Percentiles rank a stretch among this genome's conserved stretches.
phyloP scores from a whole-genome alignment of 2,888 invertebrate genomes.

The Leptopterna dolabrata region DNA sequence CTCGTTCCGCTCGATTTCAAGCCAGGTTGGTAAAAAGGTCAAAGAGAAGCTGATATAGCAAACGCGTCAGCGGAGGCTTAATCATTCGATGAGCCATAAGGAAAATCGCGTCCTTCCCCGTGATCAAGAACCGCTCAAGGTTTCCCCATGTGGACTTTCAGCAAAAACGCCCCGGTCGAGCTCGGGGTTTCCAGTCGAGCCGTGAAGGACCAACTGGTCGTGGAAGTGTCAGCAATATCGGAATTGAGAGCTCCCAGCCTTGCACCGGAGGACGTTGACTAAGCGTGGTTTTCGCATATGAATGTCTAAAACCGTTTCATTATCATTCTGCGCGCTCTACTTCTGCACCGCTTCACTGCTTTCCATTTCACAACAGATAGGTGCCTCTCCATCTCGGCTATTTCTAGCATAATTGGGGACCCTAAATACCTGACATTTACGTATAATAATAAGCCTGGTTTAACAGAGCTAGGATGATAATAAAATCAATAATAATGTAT shows the following conservation, averaged over 20 bases:
- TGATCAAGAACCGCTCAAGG: constrained; percentile 8
- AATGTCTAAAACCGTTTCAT: background rate
- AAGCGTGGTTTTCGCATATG: background rate
- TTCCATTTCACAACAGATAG: background rate
- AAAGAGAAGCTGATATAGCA: background rate
- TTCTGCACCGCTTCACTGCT: background rate
- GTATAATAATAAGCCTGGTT: background rate
- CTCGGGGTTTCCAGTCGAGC: background rate
- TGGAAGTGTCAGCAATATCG: background rate
- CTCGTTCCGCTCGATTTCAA: no score
- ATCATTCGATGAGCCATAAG: background rate
- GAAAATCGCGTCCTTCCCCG: background rate
- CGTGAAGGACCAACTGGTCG: background rate
- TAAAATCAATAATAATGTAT: no score
- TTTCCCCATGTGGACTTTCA: background rate
- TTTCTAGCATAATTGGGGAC: background rate
- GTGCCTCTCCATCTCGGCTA: background rate
- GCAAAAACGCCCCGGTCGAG: background rate
- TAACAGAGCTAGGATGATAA: no score
- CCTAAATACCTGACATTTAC: background rate
- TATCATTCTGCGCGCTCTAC: background rate
- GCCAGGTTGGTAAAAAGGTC: no score
- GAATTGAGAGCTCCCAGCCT: background rate
- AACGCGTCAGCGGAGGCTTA: background rate
- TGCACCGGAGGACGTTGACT: background rate